Evolutionary conservation across 2,797 vertebrate species (phyloP), one percentile per base, ranked within the genome.

Genomic region (Sphenopsis melanotis): DNA sequence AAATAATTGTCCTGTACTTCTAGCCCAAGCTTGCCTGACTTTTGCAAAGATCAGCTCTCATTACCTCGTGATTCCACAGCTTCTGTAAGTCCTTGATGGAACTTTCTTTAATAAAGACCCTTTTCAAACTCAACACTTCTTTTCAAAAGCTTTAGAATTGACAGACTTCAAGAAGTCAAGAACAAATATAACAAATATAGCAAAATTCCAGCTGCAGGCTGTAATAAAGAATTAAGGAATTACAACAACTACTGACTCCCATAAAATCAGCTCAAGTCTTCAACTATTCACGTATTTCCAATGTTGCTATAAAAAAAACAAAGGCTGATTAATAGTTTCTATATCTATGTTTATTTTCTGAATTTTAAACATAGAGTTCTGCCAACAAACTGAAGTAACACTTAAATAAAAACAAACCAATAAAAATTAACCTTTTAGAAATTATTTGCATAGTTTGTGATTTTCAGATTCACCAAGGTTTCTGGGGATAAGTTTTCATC

Each of bases 1-100:
- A 95, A 86, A 47, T 87, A 84, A 89, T 89, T 92, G 85, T 59
- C 47, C 32, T 12, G 3, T 87, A 74, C 29, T 90, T 95, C 88
- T 66, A 83, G 89, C 34, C 72, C 76, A 42, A 86, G 63, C 87
- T 93, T 95, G 82, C 15, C 87, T 87, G 57, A 57, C 30, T 89
- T 89, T 32, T 69, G 8, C 21, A 80, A 66, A 88, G 42, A 94
- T 53, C 56, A 86, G 10, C 44, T 69, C 37, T 89, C 56, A 50
- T 82, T 69, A 56, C 27, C 36, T 84, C 34, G 29, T 66, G 70
- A 89, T 79, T 82, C 70, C n/a, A 82, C 41, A 87, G 68, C 30
- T 91, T 70, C 80, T 72, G 0, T 79, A 74, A 95, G 47, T 59
- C 34, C 63, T 79, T 49, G 55, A 83, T 88, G 77, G 91, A 36